Conservation (phyloP, 1,140 invertebrate species). For the Ips typographus region DNA sequence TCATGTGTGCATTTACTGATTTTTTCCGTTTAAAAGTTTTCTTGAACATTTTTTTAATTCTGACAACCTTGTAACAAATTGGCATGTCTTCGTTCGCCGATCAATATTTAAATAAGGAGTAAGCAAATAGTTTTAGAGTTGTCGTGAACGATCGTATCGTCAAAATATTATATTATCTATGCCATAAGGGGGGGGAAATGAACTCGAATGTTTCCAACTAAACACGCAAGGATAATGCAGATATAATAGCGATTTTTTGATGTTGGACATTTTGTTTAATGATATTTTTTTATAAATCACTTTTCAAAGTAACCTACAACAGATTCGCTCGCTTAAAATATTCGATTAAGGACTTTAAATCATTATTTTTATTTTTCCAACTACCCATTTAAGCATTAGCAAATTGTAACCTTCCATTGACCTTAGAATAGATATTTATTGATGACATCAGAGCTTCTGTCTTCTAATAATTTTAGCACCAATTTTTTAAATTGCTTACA, state of each 20-base stretch:
- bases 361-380: too few species aligned
- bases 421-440: too few species aligned
- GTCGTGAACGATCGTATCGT: slow-evolving; percentile 32
- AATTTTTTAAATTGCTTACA: too few species aligned
- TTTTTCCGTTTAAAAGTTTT: background rate
- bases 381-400: too few species aligned
- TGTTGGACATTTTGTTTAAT: background rate
- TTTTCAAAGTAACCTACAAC: too few species aligned
- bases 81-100: slow-evolving; percentile 18
- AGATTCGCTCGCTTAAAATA: too few species aligned
- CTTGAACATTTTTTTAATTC: slow-evolving; percentile 1
- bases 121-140: slow-evolving; percentile 29
- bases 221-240: slow-evolving; percentile 18
- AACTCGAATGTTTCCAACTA: slow-evolving; percentile 17
- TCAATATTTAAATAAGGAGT: slow-evolving; percentile 19
- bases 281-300: too few species aligned
- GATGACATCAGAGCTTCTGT: too few species aligned
- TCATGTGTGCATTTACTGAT: too few species aligned
- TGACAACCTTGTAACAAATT: slow-evolving; percentile 17
- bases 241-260: background rate
- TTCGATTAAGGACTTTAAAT: too few species aligned
- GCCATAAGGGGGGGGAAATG: slow-evolving; percentile 20
- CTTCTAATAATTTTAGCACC: too few species aligned
- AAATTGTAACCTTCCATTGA: too few species aligned
- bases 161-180: slow-evolving; percentile 29